Base-by-base conservation (phyloP, 2,797 vertebrate genomes). In the Muscicapa comitata region DNA sequence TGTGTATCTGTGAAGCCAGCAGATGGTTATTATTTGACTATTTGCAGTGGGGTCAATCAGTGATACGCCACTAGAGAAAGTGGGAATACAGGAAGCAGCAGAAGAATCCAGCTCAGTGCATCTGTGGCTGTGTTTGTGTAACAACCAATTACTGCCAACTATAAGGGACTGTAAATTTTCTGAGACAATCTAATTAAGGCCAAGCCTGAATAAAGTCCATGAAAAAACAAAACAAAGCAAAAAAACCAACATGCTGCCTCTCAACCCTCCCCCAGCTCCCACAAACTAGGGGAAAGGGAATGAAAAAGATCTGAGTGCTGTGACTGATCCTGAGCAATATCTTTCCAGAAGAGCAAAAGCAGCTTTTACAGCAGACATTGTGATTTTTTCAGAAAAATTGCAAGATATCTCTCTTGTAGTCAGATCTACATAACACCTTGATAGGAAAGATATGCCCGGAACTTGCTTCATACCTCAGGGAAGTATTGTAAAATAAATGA, bases 171-270 rank as follows among this genome's bases (percentile, higher is more conserved):
- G 8, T 86, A 94, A 88, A 88, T 95, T 88, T 92, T 80, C 51
- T 24, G 20, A 80, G 68, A 81, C 62, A 73, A 57, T 59, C n/a
- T 91, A 81, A 88, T 88, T 88, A 92, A 75, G 31, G 48, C 6
- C 33, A 84, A 78, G 74, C 7, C 31, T 84, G 42, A 75, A 70
- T 40, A 70, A 78, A 37, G 11, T 48, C 17, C 19, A 59, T 66
- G 19, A 43, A 66, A 79, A 58, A 76, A 42, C 5, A 89, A 82
- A 77, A 10, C 8, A 59, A 50, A 50, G 25, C 50, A 88, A 63
- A 31, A 40, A 59, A 40, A 18, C 0, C 2, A 13, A 33, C 14
- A 42, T 5, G 31, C 15, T 53, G 7, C 20, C 9, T 8, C 16
- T n/a, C 37, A 62, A 20, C 6, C 6, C 23, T 18, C 3, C 4